Evolutionary conservation across 2,113 vertebrate species (phyloP).

Genomic region (Phaethon lepturus): DNA sequence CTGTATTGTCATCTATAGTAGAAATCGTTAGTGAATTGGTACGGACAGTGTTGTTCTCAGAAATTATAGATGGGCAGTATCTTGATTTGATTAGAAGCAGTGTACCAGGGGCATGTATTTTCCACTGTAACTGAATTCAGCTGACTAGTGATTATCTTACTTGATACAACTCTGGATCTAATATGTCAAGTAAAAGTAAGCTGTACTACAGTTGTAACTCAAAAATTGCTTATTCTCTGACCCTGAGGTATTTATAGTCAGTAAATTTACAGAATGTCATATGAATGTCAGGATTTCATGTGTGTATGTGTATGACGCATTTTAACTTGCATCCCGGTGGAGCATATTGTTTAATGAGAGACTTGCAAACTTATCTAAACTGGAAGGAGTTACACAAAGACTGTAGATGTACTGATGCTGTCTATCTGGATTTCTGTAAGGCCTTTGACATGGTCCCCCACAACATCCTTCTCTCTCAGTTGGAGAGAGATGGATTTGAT

Average conservation of each 20-base stretch:
- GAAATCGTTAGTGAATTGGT: neutral
- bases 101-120: fast-evolving
- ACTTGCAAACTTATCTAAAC: neutral
- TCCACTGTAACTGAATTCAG: too few relatives aligned
- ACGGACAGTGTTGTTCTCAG: neutral
- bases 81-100: neutral
- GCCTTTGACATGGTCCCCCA: too few relatives aligned
- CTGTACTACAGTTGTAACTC: neutral
- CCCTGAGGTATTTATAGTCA: neutral
- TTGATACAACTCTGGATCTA: neutral
- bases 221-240: neutral
- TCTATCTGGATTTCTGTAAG: too few relatives aligned
- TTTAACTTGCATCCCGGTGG: neutral
- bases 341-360: neutral
- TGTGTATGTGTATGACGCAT: neutral
- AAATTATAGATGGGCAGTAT: neutral
- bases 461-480: too few relatives aligned
- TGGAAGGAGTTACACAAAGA: neutral
- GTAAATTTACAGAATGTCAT: neutral
- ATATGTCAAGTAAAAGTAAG: neutral
- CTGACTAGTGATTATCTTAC: too few relatives aligned
- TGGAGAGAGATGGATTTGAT: too few relatives aligned
- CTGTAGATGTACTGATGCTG: neutral
- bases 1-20: neutral
- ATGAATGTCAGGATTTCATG: neutral